Evolutionary conservation across 2,113 vertebrate genomes (phyloP).

Genomic region (Notiomystis cincta): DNA sequence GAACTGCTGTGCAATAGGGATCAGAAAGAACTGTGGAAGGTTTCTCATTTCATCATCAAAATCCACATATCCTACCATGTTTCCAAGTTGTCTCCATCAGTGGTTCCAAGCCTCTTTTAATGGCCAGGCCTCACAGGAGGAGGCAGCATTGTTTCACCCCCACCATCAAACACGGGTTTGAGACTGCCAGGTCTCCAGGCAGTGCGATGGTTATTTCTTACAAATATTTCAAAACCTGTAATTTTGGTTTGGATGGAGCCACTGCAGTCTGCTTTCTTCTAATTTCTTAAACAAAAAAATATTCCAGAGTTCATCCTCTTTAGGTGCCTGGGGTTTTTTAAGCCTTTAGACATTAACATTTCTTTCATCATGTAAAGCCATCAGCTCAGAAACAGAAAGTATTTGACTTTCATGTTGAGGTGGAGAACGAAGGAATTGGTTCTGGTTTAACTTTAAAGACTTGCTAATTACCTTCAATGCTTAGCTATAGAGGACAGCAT

Average conservation of each 20-base stretch:
- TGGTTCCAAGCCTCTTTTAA: neutral
- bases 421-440: neutral
- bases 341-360: neutral
- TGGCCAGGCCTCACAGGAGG: neutral
- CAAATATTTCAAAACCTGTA: neutral
- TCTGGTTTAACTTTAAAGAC: neutral
- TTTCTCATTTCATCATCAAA: neutral
- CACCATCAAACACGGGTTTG: neutral
- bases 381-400: neutral
- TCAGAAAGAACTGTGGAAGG: neutral
- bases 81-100: neutral
- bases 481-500: neutral
- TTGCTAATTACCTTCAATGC: neutral
- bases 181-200: neutral
- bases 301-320: neutral
- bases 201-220: neutral
- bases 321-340: neutral
- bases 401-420: neutral
- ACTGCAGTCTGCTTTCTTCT: neutral
- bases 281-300: neutral
- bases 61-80: neutral
- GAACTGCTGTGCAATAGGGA: neutral
- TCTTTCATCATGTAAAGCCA: neutral
- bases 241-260: slow-evolving; percentile 3
- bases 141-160: neutral